These are phyloP conservation scores for Noctua janthe DNA, from an alignment of 2,888 invertebrate species.

Conservation along the genomic window DNA sequence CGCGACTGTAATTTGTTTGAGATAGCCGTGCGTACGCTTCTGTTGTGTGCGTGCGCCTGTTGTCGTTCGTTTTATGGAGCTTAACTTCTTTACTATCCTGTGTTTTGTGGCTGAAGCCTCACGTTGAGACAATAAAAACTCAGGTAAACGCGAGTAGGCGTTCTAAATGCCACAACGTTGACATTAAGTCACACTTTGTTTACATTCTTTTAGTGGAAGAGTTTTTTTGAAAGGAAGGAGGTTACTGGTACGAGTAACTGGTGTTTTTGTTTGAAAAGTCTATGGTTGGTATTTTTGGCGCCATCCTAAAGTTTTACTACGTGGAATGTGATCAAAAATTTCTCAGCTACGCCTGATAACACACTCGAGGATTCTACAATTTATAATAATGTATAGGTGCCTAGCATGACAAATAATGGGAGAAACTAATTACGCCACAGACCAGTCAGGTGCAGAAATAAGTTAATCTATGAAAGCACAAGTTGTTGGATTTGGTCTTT, in stretches of 20 bases:
- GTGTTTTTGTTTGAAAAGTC: not conserved
- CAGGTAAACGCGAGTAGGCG: constrained; percentile 60
- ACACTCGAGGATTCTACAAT: not conserved
- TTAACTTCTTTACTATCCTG: constrained; percentile 2
- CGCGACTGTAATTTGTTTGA: not conserved
- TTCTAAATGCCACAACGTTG: constrained; percentile 60
- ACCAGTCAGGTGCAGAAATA: not conserved
- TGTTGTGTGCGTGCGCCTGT: not conserved
- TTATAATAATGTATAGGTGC: not conserved
- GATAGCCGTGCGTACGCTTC: not conserved
- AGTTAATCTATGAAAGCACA: not conserved
- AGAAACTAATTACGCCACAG: not conserved
- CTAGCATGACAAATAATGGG: not conserved
- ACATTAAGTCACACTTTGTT: constrained; percentile 65
- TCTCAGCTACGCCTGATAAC: not conserved
- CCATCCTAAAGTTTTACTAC: not conserved
- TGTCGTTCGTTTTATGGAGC: not conserved
- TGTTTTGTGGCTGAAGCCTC: constrained; percentile 33
- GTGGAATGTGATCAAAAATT: not conserved
- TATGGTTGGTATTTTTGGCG: not conserved
- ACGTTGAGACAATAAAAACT: constrained; percentile 67
- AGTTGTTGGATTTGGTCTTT: not conserved
- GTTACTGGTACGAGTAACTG: not conserved
- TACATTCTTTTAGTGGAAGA: constrained; percentile 37
- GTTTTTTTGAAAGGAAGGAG: constrained; percentile 40